Evolutionary conservation across 2,888 invertebrate genomes (phyloP), one percentile per base, ranked within the genome.

Genomic region (Drosophila kuntzei): DNA sequence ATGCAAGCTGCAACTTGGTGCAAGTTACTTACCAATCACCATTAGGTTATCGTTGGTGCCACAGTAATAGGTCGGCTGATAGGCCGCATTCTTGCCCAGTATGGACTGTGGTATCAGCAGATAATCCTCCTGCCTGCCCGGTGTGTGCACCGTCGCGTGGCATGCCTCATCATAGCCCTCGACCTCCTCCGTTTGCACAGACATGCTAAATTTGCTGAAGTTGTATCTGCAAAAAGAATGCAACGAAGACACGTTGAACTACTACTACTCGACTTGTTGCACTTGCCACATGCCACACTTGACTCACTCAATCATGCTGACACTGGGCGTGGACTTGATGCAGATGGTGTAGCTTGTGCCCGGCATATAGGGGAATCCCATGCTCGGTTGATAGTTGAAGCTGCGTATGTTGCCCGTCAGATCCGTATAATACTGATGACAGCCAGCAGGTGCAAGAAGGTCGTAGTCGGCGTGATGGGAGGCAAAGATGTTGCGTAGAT

Each of bases 361-460:
- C 0, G 93, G 93, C 64, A 94, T 94, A 76, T 95, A 95, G 34
- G 71, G 71, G n/a, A 67, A 65, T 0, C 94, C 89, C 71, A 0
- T 93, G 93, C 3, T 92, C 2, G 67, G 86, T 81, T 94, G 94
- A 79, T 93, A 95, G 84, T 95, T 95, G 75, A 95, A 95, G 44
- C 90, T 91, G 61, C 94, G 94, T 67, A 95, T 93, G 6, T 89
- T 84, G 0, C 95, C 95, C 0, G 91, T 84, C 0, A 93, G 89
- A 49, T 94, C 94, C 0, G 94, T 94, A 87, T 93, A 95, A 91
- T 94, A 95, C 79, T 95, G 95, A 16, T 95, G 92, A 51, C 95
- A 95, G 39, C 95, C 95, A 0, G 93, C 93, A 0, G 95, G 95
- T 0, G 95, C 92, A 43, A 92, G 63, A n/a, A 90, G 63, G 11